phyloP scores from a whole-genome alignment of 2,888 invertebrate species.

The Eledona agricola region DNA sequence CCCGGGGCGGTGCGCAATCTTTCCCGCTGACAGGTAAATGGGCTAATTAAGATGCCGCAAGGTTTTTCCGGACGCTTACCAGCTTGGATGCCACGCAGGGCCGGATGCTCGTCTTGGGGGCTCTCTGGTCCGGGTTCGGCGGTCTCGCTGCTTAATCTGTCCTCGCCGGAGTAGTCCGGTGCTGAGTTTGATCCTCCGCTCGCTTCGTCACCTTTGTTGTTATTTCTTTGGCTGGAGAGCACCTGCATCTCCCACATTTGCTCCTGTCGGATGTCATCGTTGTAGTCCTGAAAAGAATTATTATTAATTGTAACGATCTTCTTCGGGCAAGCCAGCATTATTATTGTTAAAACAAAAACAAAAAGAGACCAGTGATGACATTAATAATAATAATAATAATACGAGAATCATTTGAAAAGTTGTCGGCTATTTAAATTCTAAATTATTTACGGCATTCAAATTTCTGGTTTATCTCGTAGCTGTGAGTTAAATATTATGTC shows the following conservation, averaged over 20 bases:
- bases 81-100: slow-evolving; percentile 68
- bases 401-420: no score
- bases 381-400: no score
- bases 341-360: no score
- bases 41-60: slow-evolving; percentile 36
- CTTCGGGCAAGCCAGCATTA: no score
- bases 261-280: slow-evolving; percentile 90
- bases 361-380: no score
- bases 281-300: slow-evolving; percentile 76
- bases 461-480: no score
- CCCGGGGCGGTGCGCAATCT: slow-evolving; percentile 25
- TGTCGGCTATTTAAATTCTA: no score
- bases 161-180: slow-evolving; percentile 60
- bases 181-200: slow-evolving; percentile 50
- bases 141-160: slow-evolving; percentile 63
- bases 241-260: slow-evolving; percentile 88
- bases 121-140: slow-evolving; percentile 57
- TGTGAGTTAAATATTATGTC: no score
- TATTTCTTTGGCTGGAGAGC: slow-evolving; percentile 68
- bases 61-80: no score
- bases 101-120: slow-evolving; percentile 69
- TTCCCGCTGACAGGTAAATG: slow-evolving; percentile 33
- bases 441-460: no score
- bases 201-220: slow-evolving; percentile 53
- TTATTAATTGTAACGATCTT: no score